Conservation (phyloP, 2,113 vertebrate genomes). For the Carettochelys insculpta region DNA sequence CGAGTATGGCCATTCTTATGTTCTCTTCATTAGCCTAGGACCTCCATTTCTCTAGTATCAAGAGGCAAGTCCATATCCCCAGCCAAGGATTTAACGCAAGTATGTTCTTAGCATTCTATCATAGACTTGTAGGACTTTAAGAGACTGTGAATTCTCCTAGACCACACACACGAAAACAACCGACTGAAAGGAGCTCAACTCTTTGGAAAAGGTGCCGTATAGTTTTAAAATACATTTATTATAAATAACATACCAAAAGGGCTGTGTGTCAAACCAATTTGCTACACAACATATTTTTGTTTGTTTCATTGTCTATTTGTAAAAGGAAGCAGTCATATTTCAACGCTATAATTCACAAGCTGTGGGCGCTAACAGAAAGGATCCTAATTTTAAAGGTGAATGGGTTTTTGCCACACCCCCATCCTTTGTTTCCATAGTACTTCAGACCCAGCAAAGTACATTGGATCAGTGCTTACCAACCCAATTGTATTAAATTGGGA, state of each 20-base stretch:
- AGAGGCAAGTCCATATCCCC: too few species aligned
- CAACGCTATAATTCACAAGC: neutral
- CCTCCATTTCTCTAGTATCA: too few species aligned
- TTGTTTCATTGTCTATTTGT: neutral
- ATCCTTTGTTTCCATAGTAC: too few species aligned
- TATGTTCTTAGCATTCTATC: too few species aligned
- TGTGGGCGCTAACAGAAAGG: neutral
- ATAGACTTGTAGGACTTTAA: too few species aligned
- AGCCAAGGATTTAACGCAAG: too few species aligned
- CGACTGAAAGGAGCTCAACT: neutral
- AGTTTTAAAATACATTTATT: fast-evolving
- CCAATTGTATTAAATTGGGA: neutral
- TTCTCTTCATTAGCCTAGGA: too few species aligned
- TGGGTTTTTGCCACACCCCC: too few species aligned
- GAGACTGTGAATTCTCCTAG: too few species aligned
- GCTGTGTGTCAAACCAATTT: neutral
- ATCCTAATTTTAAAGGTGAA: fast-evolving
- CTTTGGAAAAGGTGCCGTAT: fast-evolving
- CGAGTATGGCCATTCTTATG: too few species aligned
- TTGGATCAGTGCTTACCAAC: fast-evolving
- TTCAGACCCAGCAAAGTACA: fast-evolving
- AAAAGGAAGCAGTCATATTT: fast-evolving
- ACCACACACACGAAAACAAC: neutral
- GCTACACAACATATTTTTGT: neutral
- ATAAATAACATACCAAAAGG: neutral